These are phyloP conservation scores for Drosophila ustulata DNA, from an alignment of 2,888 invertebrate genomes.

Conservation along the genomic window DNA sequence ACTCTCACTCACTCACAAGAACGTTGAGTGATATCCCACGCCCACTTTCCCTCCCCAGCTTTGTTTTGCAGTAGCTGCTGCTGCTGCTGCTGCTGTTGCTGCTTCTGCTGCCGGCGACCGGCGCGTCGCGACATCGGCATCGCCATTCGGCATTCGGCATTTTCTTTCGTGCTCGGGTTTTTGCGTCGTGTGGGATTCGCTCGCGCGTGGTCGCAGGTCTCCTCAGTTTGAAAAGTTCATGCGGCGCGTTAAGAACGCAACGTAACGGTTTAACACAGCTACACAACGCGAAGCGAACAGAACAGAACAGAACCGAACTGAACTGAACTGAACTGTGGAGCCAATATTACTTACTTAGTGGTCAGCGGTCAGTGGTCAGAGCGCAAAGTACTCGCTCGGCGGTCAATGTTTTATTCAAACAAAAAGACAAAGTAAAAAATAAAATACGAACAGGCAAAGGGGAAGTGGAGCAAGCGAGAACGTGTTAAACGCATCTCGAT, in stretches of 20 bases:
- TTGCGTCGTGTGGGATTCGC: conserved; percentile 34
- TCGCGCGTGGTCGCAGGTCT: conserved; percentile 58
- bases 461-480: conserved; percentile 5
- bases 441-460: neutral
- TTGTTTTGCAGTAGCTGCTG: conserved; percentile 4
- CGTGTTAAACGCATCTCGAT: conserved; percentile 57
- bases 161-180: conserved; percentile 46
- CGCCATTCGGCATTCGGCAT: conserved; percentile 19
- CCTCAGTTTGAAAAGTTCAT: conserved; percentile 79
- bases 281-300: conserved; percentile 12
- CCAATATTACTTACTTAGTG: neutral
- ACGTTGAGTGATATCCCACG: conserved; percentile 30
- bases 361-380: conserved; percentile 24
- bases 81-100: conserved; percentile 12
- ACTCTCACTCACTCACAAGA: conserved; percentile 20
- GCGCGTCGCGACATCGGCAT: conserved; percentile 11
- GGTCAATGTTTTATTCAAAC: conserved; percentile 11
- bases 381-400: conserved; percentile 36
- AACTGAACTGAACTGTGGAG: neutral
- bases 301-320: neutral
- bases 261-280: conserved; percentile 57
- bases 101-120: conserved; percentile 56
- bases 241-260: conserved; percentile 75
- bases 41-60: conserved; percentile 28
- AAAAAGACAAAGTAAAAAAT: conserved; percentile 3